phyloP scores from a whole-genome alignment of 2,113 vertebrate species.

The Edolisoma coerulescens region DNA sequence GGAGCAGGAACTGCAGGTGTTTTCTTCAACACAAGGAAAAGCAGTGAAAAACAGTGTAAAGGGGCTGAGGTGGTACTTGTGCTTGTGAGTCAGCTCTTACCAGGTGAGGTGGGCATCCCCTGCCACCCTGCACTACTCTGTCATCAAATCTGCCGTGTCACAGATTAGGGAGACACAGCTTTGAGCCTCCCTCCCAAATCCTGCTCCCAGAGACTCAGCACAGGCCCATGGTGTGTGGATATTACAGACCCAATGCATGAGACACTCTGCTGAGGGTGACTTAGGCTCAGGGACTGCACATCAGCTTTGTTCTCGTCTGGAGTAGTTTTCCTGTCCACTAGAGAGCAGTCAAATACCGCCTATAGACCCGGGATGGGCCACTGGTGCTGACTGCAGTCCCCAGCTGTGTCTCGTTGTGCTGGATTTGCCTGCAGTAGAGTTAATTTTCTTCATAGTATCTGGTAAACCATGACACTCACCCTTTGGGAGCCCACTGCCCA shows the following conservation, averaged over 20 bases:
- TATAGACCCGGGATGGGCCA: rapidly evolving
- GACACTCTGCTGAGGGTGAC: not conserved
- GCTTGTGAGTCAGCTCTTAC: not conserved
- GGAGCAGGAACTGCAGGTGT: not conserved
- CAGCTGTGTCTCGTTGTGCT: not conserved
- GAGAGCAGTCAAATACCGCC: slow-evolving; percentile 27
- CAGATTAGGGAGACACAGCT: not conserved
- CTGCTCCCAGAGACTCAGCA: not conserved
- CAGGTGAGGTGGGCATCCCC: not conserved
- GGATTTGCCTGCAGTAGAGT: not conserved
- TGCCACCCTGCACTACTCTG: rapidly evolving
- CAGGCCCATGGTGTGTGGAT: not conserved
- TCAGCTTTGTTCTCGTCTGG: not conserved
- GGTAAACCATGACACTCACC: not conserved
- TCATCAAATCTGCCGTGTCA: not conserved
- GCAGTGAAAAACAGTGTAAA: not conserved
- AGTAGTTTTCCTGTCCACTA: slow-evolving; percentile 22
- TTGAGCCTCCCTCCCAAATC: not conserved
- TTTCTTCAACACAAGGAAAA: not conserved
- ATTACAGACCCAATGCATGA: not conserved
- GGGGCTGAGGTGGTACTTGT: not conserved
- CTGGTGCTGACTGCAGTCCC: rapidly evolving
- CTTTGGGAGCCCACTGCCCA: not conserved
- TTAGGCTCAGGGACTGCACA: rapidly evolving
- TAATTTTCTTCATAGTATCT: not conserved